A percentile compares a stretch with the other conserved stretches of the same genome.
Evolutionary conservation across 2,888 invertebrate genomes (phyloP).

Genomic region (Chrysolina oricalcia): DNA sequence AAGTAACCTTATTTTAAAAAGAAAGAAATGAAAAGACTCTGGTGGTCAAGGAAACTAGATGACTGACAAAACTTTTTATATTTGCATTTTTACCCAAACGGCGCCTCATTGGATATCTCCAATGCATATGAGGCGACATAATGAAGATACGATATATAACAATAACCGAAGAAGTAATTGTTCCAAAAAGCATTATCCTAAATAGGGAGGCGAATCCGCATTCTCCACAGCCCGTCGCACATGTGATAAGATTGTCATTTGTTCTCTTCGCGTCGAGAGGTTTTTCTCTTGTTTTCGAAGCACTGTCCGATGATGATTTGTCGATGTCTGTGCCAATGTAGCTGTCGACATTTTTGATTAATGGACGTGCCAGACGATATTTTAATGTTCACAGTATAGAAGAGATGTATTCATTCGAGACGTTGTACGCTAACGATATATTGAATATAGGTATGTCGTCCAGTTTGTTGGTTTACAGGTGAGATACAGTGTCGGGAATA

Average conservation of each 20-base stretch:
- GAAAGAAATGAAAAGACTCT: too few relatives aligned
- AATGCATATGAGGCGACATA: not conserved
- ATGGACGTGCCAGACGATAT: slow-evolving; percentile 39
- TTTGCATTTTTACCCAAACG: too few relatives aligned
- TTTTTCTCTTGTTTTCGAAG: slow-evolving; percentile 34
- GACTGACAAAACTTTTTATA: too few relatives aligned
- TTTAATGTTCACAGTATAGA: slow-evolving; percentile 37
- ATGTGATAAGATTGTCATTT: slow-evolving; percentile 41
- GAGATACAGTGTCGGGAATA: not conserved
- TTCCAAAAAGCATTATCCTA: slow-evolving; percentile 2
- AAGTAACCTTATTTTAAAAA: too few relatives aligned
- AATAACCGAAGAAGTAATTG: not conserved
- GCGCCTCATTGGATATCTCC: not conserved
- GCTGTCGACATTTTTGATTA: slow-evolving; percentile 46
- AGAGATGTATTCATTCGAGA: slow-evolving; percentile 42
- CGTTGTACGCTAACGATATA: slow-evolving; percentile 27
- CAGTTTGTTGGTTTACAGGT: slow-evolving; percentile 4
- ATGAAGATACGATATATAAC: not conserved
- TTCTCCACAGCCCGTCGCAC: slow-evolving; percentile 39
- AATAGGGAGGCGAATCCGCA: slow-evolving; percentile 13
- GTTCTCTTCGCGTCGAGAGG: slow-evolving; percentile 29
- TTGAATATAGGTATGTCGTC: slow-evolving; percentile 32
- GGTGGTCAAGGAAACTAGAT: too few relatives aligned
- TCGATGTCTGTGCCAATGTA: slow-evolving; percentile 45
- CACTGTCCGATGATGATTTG: slow-evolving; percentile 44